Evolutionary conservation across 2,888 invertebrate genomes (phyloP).

Genomic region (Strigamia transsilvanica): DNA sequence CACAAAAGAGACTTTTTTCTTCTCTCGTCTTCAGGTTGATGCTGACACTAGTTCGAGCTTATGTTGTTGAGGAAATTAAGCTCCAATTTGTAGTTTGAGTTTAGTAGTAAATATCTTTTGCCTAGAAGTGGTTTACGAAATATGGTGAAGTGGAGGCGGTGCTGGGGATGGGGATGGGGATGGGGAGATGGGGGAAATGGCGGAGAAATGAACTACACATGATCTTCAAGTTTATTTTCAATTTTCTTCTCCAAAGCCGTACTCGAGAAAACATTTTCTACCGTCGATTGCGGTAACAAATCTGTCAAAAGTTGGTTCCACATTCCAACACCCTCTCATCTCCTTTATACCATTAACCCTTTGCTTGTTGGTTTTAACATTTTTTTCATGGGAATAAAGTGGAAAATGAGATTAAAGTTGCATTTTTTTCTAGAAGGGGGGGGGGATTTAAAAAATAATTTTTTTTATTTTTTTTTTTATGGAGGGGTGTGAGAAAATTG

Average conservation of each 20-base stretch:
- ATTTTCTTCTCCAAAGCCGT: slow-evolving; percentile 41
- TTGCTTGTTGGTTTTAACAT: slow-evolving; percentile 16
- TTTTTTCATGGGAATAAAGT: neutral
- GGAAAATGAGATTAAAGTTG: neutral
- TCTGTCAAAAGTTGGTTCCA: slow-evolving; percentile 31
- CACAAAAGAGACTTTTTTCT: slow-evolving; percentile 14
- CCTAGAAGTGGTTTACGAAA: slow-evolving; percentile 27
- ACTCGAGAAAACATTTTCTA: slow-evolving; percentile 37
- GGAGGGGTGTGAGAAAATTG: neutral
- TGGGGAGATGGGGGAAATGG: neutral
- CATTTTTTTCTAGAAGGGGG: neutral
- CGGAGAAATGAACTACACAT: slow-evolving; percentile 1
- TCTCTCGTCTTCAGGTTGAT: slow-evolving; percentile 10
- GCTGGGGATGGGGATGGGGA: too few relatives aligned
- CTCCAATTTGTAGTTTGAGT: slow-evolving; percentile 45
- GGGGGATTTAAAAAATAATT: neutral
- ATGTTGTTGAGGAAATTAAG: slow-evolving; percentile 49
- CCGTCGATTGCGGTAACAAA: slow-evolving; percentile 41
- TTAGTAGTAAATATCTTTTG: slow-evolving; percentile 30
- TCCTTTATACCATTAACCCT: neutral
- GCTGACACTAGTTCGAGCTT: slow-evolving; percentile 16
- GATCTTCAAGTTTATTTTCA: slow-evolving; percentile 44
- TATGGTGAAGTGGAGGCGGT: neutral
- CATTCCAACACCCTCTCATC: slow-evolving; percentile 21
- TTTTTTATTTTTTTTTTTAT: neutral